A percentile compares a stretch with the other conserved stretches of the same genome.
phyloP scores from a whole-genome alignment of 2,797 vertebrate species.

The Catostomus latipinnis region DNA sequence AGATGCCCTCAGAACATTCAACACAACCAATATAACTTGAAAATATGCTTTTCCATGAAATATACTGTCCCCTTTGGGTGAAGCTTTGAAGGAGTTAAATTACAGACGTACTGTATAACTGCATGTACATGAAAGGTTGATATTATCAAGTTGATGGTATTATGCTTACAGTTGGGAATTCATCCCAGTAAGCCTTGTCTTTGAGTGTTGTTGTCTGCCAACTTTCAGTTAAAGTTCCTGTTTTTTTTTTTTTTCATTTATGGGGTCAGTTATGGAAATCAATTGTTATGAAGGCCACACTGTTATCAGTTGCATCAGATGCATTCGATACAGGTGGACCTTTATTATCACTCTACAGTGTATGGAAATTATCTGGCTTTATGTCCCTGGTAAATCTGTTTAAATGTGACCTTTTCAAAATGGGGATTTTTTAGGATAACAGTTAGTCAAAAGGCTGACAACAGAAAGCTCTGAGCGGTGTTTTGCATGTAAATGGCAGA shows the following conservation, averaged over 20 bases:
- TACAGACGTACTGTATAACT: slow-evolving; percentile 4
- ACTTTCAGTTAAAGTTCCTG: slow-evolving; percentile 68
- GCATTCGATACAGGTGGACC: slow-evolving; percentile 28
- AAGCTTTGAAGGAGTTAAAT: slow-evolving; percentile 24
- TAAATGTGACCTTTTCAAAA: slow-evolving; percentile 56
- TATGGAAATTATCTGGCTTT: slow-evolving; percentile 52
- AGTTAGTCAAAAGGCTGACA: not conserved
- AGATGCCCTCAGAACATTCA: not conserved
- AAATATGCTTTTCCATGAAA: not conserved
- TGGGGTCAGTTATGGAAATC: slow-evolving; percentile 75
- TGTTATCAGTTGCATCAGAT: slow-evolving; percentile 36
- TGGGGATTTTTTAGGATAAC: not conserved
- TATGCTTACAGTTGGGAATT: slow-evolving; percentile 49
- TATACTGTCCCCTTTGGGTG: not conserved
- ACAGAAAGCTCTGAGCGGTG: slow-evolving; percentile 4
- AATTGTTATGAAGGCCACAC: slow-evolving; percentile 34
- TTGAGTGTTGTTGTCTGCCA: slow-evolving; percentile 18
- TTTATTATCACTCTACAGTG: slow-evolving; percentile 5
- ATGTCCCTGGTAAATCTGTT: slow-evolving; percentile 47
- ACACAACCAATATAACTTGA: not conserved
- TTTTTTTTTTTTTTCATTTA: slow-evolving; percentile 62
- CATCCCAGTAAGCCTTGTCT: slow-evolving; percentile 18
- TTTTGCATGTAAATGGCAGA: slow-evolving; percentile 23
- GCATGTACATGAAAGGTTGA: not conserved
- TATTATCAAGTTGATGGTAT: slow-evolving; percentile 33